phyloP scores from a whole-genome alignment of 1,140 invertebrate species.

The Drosophila virilis region DNA sequence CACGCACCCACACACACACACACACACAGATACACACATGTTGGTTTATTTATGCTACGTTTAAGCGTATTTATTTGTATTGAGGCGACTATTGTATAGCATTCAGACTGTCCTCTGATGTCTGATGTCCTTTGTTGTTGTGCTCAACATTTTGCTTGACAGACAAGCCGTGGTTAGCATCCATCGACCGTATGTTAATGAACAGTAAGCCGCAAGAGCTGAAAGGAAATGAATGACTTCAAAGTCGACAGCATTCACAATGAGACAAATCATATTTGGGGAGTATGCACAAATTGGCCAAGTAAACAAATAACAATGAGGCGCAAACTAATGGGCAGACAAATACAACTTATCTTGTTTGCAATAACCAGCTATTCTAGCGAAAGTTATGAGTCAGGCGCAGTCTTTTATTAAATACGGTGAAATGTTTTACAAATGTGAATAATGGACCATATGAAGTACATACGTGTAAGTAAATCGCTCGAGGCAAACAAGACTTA shows the following conservation, averaged over 20 bases:
- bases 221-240: constrained; percentile 24
- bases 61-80: constrained; percentile 64
- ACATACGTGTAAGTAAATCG: neutral
- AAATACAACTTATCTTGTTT: constrained; percentile 9
- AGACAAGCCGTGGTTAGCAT: constrained; percentile 14
- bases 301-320: constrained; percentile 36
- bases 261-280: constrained; percentile 66
- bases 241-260: constrained; percentile 48
- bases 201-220: constrained; percentile 49
- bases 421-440: neutral
- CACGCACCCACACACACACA: neutral
- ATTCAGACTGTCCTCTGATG: constrained; percentile 36
- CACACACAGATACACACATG: neutral
- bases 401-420: neutral
- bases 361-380: constrained; percentile 6
- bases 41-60: constrained; percentile 52
- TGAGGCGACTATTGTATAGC: constrained; percentile 35
- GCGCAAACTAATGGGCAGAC: neutral
- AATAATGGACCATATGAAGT: neutral
- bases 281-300: constrained; percentile 54
- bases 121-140: constrained; percentile 50
- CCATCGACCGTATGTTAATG: constrained; percentile 58
- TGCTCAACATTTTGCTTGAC: constrained; percentile 50
- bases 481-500: neutral
- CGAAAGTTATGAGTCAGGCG: neutral